Evolutionary conservation across 92 coral and sea anemone genomes (phyloP).

Genomic region (Parazoanthus darwini): DNA sequence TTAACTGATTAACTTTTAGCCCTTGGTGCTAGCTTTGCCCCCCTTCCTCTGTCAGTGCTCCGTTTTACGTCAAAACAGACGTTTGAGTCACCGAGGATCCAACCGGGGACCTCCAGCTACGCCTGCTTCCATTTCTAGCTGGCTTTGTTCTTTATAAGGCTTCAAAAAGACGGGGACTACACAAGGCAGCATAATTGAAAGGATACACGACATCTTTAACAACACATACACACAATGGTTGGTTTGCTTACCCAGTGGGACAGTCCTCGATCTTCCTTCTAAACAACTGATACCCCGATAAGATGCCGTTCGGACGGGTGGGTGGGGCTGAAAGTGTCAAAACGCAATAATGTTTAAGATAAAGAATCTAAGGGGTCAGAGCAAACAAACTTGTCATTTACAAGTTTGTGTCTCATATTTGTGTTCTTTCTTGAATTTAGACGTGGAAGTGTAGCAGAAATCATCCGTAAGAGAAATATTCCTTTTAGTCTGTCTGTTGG

Average conservation of each 20-base stretch:
- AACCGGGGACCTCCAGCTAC: too few species aligned
- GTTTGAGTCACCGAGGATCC: too few species aligned
- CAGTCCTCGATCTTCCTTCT: constrained; percentile 71
- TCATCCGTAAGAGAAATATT: neutral
- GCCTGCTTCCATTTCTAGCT: neutral
- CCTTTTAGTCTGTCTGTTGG: neutral
- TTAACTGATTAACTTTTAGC: too few species aligned
- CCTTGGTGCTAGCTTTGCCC: too few species aligned
- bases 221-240: neutral
- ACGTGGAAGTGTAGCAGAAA: neutral
- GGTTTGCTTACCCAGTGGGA: constrained; percentile 68
- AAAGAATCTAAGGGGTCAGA: neutral
- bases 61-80: too few species aligned
- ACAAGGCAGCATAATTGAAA: neutral
- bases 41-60: too few species aligned
- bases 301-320: constrained; percentile 79
- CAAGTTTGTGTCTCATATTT: neutral
- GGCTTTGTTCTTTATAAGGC: neutral
- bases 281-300: constrained; percentile 72
- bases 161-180: neutral
- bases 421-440: neutral
- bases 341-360: neutral
- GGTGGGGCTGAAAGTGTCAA: constrained; percentile 64
- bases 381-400: neutral
- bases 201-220: neutral